Base-by-base conservation (phyloP, 1,140 invertebrate genomes). In the Portunus trituberculatus region DNA sequence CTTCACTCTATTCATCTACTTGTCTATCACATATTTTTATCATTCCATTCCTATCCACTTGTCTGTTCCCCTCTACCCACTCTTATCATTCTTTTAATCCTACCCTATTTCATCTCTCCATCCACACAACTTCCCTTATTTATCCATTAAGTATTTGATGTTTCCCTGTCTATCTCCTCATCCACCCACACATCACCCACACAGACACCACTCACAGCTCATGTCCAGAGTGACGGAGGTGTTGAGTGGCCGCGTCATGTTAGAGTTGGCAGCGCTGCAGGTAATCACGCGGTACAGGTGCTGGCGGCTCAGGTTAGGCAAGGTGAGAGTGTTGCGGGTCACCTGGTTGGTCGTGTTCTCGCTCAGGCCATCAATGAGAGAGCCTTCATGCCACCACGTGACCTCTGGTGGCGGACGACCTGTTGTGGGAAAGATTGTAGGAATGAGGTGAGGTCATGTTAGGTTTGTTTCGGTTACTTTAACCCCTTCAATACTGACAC, bases 261-360 rank as follows among this genome's bases (percentile, higher is more conserved):
- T 96, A n/a, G 96, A 96, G 90, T 97, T 97, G 10, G 96, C 95
- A 0, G 96, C 97, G 88, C 96, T 96, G 95, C 97, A 97, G n/a
- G 96, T 96, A n/a, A 96, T 91, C 46, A 93, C 94, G 16, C 95
- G 94, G 59, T 96, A 92, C 88, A 97, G 94, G 87, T 97, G 96
- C 10, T 96, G 94, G 67, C 97, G 94, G 59, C 96, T 96, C 29
- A 97, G 95, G 59, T 88, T 59, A 2, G 95, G 93, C 31, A 97
- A 94, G 52, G 96, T 89, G 39, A 97, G 29, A 25, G 87, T 94
- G 88, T 96, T 96, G 14, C 28, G 39, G 7, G 29, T 91, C 31
- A 94, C 82, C 3, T 92, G 52, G 67, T n/a, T 29, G 7, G 93
- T 88, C 46, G 83, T 83, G 10, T 82, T 88, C 88, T 94, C 93